These are phyloP conservation scores for Ellobium chinense DNA, from an alignment of 2,888 invertebrate species.

Conservation along the genomic window DNA sequence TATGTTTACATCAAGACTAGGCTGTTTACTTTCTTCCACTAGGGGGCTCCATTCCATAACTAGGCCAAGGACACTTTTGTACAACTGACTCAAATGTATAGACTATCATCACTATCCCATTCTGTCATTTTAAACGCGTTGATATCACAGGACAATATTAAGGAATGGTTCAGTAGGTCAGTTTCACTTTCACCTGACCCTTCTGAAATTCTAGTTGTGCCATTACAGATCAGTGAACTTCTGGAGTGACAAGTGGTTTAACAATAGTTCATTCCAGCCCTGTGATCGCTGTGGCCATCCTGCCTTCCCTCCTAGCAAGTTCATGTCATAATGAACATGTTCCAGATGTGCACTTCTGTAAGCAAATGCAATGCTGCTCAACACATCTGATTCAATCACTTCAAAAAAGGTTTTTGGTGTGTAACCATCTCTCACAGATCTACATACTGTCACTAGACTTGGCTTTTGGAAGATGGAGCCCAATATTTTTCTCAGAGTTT, in stretches of 20 bases:
- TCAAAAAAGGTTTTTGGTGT: conserved; percentile 65
- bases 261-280: neutral
- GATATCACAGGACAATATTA: no score
- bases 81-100: no score
- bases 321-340: conserved; percentile 63
- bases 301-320: conserved; percentile 64
- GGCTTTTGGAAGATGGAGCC: conserved; percentile 53
- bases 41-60: no score
- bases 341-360: conserved; percentile 46
- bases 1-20: no score
- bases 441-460: conserved; percentile 63
- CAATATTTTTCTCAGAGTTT: conserved; percentile 53
- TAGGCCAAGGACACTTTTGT: no score
- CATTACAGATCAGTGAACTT: no score
- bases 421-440: conserved; percentile 75
- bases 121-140: no score
- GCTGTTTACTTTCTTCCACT: no score
- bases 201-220: no score
- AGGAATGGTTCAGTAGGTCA: no score
- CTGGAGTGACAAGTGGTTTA: conserved; percentile 14
- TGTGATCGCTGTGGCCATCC: conserved; percentile 60
- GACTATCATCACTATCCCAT: no score
- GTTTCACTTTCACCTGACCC: no score
- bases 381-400: conserved; percentile 62
- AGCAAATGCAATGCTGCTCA: conserved; percentile 52